Evolutionary conservation across 1,140 invertebrate genomes (phyloP), one percentile per base, ranked within the genome.

Genomic region (Dinothrombium tinctorium): DNA sequence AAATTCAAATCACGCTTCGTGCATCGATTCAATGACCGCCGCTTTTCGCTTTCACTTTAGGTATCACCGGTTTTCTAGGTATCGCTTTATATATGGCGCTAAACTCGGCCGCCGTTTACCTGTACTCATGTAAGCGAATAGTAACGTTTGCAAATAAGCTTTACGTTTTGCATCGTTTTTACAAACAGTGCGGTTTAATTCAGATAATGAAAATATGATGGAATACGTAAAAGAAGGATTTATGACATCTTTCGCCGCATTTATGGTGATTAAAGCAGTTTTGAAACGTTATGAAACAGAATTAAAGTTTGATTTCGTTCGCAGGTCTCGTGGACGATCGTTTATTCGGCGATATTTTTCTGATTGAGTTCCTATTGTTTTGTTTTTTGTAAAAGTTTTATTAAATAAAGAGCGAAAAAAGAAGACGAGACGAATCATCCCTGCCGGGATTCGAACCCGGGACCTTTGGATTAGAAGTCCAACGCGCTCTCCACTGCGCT

Each of bases 101-200:
- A n/a, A 48, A 47, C 36, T 48, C 46, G 21, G 23, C 28, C 1
- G 40, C 40, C 8, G 46, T 45, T 25, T 48, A 47, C 28, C 11
- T 42, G 8, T 46, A 46, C 36, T 42, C 46, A 37, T 21, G 45
- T 46, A 29, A 44, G n/a, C n/a, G n/a, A 28, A 28, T 28, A n/a
- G n/a, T 28, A 28, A 28, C n/a, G 26, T 28, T 28, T 28, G n/a
- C n/a, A n/a, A n/a, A n/a, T n/a, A n/a, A n/a, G n/a, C n/a, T 28
- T 28, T 28, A 35, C 19, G 7, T 20, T 20, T 35, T 7, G 15
- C 33, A n/a, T n/a, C n/a, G n/a, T 35, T 35, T 35, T 6, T 40
- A 8, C 4, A 40, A 8, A n/a, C 22, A 45, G 43, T 45, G 4
- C 33, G 35, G 23, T 25, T 41, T 20, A 45, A 45, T 32, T 32